Evolutionary conservation across 1,140 invertebrate genomes (phyloP).

Genomic region (Aleiodes sp.): DNA sequence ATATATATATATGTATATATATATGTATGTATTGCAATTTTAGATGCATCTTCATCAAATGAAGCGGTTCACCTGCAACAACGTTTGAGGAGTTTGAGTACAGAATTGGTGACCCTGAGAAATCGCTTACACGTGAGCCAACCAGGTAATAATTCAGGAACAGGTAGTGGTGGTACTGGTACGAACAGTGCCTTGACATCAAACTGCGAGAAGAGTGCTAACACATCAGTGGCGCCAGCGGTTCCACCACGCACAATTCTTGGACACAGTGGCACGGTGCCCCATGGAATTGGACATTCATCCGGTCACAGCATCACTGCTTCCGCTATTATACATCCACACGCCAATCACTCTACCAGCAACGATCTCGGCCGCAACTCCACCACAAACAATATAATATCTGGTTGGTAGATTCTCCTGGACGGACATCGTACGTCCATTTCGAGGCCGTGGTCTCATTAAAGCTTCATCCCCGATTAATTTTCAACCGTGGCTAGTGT

Average conservation of each 20-base stretch:
- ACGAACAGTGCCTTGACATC: conserved; percentile 23
- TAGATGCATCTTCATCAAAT: conserved; percentile 92
- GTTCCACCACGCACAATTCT: conserved; percentile 64
- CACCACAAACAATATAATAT: conserved; percentile 58
- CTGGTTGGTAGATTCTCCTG: conserved; percentile 51
- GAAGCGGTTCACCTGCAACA: conserved; percentile 92
- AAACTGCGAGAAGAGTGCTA: conserved; percentile 40
- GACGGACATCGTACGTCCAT: conserved; percentile 27
- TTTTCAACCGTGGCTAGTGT: neutral
- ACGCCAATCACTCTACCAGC: conserved; percentile 52
- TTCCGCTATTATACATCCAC: conserved; percentile 61
- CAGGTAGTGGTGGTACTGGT: conserved; percentile 40
- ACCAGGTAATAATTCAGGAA: conserved; percentile 54
- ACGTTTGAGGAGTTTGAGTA: conserved; percentile 85
- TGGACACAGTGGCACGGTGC: conserved; percentile 43
- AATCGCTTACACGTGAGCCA: conserved; percentile 83
- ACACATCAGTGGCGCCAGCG: conserved; percentile 52
- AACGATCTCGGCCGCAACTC: conserved; percentile 55
- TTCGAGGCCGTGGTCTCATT: conserved; percentile 27
- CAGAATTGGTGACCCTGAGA: conserved; percentile 87
- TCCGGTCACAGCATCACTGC: conserved; percentile 59
- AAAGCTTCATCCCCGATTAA: conserved; percentile 32
- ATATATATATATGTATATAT: no score
- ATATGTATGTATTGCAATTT: conserved; percentile 51
- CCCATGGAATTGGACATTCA: conserved; percentile 52